Conservation (phyloP, 2,888 invertebrate species). For the Notodonta ziczac region DNA sequence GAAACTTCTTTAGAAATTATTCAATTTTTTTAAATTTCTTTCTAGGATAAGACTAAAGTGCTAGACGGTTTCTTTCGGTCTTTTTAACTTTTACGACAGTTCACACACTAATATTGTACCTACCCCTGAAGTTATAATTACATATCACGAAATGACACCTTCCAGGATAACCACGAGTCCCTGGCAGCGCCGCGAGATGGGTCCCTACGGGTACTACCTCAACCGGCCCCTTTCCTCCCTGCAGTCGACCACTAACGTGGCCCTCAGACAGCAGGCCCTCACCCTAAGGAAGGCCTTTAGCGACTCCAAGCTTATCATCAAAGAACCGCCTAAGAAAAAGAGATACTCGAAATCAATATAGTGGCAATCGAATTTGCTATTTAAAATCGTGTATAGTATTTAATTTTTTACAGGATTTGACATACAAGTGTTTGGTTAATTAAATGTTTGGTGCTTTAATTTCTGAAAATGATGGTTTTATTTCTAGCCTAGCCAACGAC, state of each 20-base stretch:
- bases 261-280: slow-evolving; percentile 46
- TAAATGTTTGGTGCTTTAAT: not conserved
- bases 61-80: too few species aligned
- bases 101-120: too few species aligned
- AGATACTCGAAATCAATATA: slow-evolving; percentile 71
- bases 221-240: slow-evolving; percentile 71
- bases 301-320: slow-evolving; percentile 66
- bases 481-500: too few species aligned
- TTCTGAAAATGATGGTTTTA: too few species aligned
- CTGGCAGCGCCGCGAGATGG: slow-evolving; percentile 85
- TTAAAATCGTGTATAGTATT: not conserved
- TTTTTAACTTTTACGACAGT: too few species aligned
- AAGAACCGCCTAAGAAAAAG: slow-evolving; percentile 64
- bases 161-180: slow-evolving; percentile 85
- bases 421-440: not conserved
- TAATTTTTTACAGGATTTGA: not conserved
- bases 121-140: too few species aligned
- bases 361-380: not conserved
- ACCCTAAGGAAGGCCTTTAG: slow-evolving; percentile 63
- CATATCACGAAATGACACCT: not conserved
- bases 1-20: too few species aligned
- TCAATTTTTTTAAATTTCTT: too few species aligned
- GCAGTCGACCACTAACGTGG: slow-evolving; percentile 44
- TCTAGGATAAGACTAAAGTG: too few species aligned
- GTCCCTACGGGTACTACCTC: slow-evolving; percentile 85